These are phyloP conservation scores for Penaeus vannamei DNA, from an alignment of 1,140 invertebrate species.

Conservation along the genomic window DNA sequence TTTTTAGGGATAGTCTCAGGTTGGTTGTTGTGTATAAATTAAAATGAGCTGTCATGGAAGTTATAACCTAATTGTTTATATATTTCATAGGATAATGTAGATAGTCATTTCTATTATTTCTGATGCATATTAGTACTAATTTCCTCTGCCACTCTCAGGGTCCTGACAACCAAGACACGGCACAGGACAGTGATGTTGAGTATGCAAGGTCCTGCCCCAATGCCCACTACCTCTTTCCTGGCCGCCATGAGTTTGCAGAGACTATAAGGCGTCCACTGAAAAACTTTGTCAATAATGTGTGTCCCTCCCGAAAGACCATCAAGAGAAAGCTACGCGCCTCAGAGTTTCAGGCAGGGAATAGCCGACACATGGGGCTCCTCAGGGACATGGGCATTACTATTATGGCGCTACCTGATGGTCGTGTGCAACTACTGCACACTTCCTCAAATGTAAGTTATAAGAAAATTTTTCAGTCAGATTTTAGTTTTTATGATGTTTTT, in stretches of 20 bases:
- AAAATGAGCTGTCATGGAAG: no score
- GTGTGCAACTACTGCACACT: conserved; percentile 89
- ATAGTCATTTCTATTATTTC: neutral
- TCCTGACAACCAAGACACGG: conserved; percentile 36
- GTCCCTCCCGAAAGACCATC: conserved; percentile 77
- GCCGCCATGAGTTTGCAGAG: conserved; percentile 75
- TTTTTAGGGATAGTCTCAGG: neutral
- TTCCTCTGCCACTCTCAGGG: conserved; percentile 1
- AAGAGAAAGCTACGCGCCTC: conserved; percentile 80
- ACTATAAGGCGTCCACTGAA: conserved; percentile 78
- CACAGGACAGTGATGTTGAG: conserved; percentile 70
- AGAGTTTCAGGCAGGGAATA: conserved; percentile 87
- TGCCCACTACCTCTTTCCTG: conserved; percentile 85
- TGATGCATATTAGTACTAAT: neutral
- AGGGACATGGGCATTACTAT: conserved; percentile 96
- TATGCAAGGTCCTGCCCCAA: conserved; percentile 87
- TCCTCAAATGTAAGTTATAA: conserved; percentile 72
- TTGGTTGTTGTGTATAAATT: no score
- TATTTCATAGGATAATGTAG: no score
- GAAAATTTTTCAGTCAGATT: neutral
- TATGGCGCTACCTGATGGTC: conserved; percentile 87
- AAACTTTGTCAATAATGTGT: conserved; percentile 85
- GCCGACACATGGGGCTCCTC: conserved; percentile 89
- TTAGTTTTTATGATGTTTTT: neutral
- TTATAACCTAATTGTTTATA: no score